Evolutionary conservation across 2,113 vertebrate genomes (phyloP).

Genomic region (Hymenochirus boettgeri): DNA sequence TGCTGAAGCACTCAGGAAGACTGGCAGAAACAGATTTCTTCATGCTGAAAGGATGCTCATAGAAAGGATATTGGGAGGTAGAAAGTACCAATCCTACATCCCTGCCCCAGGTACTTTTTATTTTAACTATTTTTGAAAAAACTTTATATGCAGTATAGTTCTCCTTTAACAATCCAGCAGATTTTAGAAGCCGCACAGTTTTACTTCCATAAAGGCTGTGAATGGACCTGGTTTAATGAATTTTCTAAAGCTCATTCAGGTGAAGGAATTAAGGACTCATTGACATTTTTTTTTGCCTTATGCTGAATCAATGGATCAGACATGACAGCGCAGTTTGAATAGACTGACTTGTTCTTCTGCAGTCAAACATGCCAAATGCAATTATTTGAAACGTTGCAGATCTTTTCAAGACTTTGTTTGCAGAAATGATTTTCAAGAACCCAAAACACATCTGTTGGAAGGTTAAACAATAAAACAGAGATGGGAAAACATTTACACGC

Average conservation of each 20-base stretch:
- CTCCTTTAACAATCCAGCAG: too few species aligned
- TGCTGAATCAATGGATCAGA: slow-evolving; percentile 31
- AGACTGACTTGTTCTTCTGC: slow-evolving; percentile 4
- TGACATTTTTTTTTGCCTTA: slow-evolving; percentile 1
- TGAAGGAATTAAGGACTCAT: background rate
- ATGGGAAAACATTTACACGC: background rate
- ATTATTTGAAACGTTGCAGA: slow-evolving; percentile 1
- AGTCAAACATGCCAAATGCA: slow-evolving; percentile 1
- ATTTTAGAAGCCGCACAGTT: too few species aligned
- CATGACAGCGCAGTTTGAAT: slow-evolving; percentile 38
- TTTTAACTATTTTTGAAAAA: too few species aligned
- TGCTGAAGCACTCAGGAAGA: too few species aligned
- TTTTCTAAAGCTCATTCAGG: slow-evolving; percentile 2
- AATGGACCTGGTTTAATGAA: background rate
- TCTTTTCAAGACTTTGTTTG: background rate
- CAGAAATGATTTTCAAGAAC: background rate
- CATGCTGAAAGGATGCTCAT: too few species aligned
- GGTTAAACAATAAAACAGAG: background rate
- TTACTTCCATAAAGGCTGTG: background rate
- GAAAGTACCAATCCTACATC: too few species aligned
- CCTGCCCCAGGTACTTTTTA: too few species aligned
- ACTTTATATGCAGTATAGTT: too few species aligned
- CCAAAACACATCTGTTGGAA: background rate
- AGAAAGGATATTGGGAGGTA: too few species aligned
- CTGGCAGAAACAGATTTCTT: too few species aligned